Base-by-base conservation (phyloP, 2,888 invertebrate species). In the Branchellion lobata region DNA sequence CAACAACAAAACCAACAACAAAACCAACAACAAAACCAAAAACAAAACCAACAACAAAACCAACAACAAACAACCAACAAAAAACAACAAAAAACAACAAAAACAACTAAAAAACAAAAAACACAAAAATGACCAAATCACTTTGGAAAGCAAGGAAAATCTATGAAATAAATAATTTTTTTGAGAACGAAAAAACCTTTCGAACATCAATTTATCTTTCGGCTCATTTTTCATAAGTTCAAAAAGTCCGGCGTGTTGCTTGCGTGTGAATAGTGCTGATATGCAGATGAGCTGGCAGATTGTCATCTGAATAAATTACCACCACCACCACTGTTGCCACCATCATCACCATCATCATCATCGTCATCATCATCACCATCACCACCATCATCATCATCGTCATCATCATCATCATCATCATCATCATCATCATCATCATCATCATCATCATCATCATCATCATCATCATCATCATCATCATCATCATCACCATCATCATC, bases 231-330 rank as follows among this genome's bases (percentile, higher is more conserved):
- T 57, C 61, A 57, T 57, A 57, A 57, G 61, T n/a, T 57, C 61
- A 47, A 47, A 47, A 47, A 18, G 8, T 18, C 47, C 47, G 18
- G 47, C 47, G 14, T 24, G 27, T 18, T 21, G 69, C n/a, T 29
- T 27, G 65, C 69, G 3, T 69, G 34, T 18, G n/a, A 11, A 29
- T 31, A 14, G 27, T 14, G 31, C 69, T 69, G 69, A 69, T 69
- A 69, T 69, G 69, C 33, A 69, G 27, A 69, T 69, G 69, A 8
- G 5, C 24, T 18, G 61, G 3, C 27, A 27, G 69, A 69, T 69
- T 69, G n/a, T 33, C 31, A 69, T 69, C 69, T 29, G 69, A 69
- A 69, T 69, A 69, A 69, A 69, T 79, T 79, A 84, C 84, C 82
- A 84, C 85, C 18, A 18, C n/a, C 69, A 31, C 31, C 69, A 31